Evolutionary conservation across 2,888 invertebrate genomes (phyloP).

Genomic region (Orthosia incerta): DNA sequence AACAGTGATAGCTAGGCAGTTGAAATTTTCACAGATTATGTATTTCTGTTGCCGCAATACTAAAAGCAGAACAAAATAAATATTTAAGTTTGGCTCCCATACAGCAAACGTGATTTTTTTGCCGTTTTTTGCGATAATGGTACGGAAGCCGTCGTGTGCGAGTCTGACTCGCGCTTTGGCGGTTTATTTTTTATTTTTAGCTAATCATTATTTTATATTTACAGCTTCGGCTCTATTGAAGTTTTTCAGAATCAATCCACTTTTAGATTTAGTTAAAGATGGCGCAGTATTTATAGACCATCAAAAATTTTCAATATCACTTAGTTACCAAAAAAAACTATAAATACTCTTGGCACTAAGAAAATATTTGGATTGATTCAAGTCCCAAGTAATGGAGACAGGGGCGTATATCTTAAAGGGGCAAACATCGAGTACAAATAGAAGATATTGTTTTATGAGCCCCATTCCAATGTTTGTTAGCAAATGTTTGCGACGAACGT

Average conservation of each 20-base stretch:
- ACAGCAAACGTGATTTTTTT: too few relatives aligned
- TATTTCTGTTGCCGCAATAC: too few relatives aligned
- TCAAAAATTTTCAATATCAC: slow-evolving; percentile 6
- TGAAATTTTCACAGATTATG: too few relatives aligned
- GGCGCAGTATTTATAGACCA: background rate
- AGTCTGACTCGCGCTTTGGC: too few relatives aligned
- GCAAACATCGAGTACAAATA: slow-evolving; percentile 44
- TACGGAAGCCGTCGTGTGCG: too few relatives aligned
- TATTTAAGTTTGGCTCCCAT: too few relatives aligned
- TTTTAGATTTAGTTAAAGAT: background rate
- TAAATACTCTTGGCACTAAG: slow-evolving; percentile 19
- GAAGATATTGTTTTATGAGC: slow-evolving; percentile 30
- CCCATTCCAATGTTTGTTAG: slow-evolving; percentile 36
- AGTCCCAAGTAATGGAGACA: slow-evolving; percentile 14
- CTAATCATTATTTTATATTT: background rate
- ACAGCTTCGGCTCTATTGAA: too few relatives aligned
- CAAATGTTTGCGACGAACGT: slow-evolving; percentile 30
- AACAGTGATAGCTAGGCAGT: too few relatives aligned
- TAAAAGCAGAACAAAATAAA: too few relatives aligned
- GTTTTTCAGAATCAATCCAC: background rate
- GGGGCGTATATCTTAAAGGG: background rate
- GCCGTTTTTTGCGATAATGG: too few relatives aligned
- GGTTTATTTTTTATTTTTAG: slow-evolving; percentile 1
- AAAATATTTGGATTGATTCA: slow-evolving; percentile 41
- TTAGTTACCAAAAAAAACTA: background rate